Evolutionary conservation across 2,797 vertebrate species (phyloP), one percentile per base, ranked within the genome.

Genomic region (Lophotriccus pileatus): DNA sequence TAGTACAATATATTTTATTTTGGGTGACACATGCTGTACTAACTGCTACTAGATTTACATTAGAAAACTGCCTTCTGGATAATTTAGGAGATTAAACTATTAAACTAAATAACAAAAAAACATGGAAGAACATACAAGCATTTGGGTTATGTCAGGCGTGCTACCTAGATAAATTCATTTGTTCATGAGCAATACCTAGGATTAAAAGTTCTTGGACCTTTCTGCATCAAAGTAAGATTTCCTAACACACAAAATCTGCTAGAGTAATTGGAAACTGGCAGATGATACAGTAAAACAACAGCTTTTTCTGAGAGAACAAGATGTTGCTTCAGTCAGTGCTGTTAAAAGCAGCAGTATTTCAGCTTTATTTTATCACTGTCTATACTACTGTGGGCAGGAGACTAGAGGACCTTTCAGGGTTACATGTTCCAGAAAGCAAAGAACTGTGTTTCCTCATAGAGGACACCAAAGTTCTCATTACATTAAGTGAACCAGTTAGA

Each of bases 141-240:
- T 34, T n/a, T 0, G 0, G 1, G 5, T 72, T 68, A 30, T 43
- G 11, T n/a, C 59, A 60, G 50, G 27, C 17, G 60, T 73, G 37
- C 27, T 89, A 36, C 28, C n/a, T 41, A 70, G 14, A 14, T 25
- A 64, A 41, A 72, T 14, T 60, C 2, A 24, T 68, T 60, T 76
- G 6, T 56, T 73, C 19, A 30, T 27, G 6, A 60, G 27, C 19
- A 76, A 64, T 27, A 63, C 1, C 16, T 34, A 20, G 1, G 1
- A 19, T 22, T 47, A 52, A 21, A 60, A 64, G 3, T 52, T 49
- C 10, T 49, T 74, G 21, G 28, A 60, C 8, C 20, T 28, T 44
- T 24, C 32, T 69, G 6, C 22, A 69, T 34, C 4, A 6, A 56
- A 53, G 5, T 24, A 39, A 76, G 7, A 43, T 69, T 50, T 73